Percentiles rank a stretch among this genome's conserved stretches.
These are phyloP conservation scores for Xyliphius kryptos DNA, from an alignment of 2,113 vertebrate genomes.

Conservation along the genomic window DNA sequence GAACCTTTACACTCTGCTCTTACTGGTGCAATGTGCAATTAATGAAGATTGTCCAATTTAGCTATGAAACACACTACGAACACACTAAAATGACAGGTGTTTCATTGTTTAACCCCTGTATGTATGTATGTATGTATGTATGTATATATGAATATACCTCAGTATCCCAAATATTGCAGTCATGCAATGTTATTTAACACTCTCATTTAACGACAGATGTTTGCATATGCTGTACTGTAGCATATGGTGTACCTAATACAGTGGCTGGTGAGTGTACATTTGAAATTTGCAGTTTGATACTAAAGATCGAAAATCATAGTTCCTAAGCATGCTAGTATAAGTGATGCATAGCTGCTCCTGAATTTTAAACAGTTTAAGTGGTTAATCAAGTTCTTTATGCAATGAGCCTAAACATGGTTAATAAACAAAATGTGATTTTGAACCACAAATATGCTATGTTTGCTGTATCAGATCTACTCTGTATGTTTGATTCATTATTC, in stretches of 20 bases:
- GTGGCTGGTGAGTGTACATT: too few relatives aligned
- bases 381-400: background rate
- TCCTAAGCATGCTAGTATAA: background rate
- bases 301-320: background rate
- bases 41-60: too few relatives aligned
- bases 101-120: too few relatives aligned
- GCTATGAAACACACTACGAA: too few relatives aligned
- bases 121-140: too few relatives aligned
- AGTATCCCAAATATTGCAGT: background rate
- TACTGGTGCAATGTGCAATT: too few relatives aligned
- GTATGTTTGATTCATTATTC: background rate
- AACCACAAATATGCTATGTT: background rate
- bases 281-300: background rate
- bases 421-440: background rate
- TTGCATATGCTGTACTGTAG: background rate
- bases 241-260: too few relatives aligned
- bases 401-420: background rate
- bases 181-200: background rate
- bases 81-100: too few relatives aligned
- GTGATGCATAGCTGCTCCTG: background rate
- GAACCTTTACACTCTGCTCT: too few relatives aligned
- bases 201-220: background rate
- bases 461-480: background rate
- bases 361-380: background rate
- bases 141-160: too few relatives aligned